A percentile compares a stretch with the other conserved stretches of the same genome.
Evolutionary conservation across 2,888 invertebrate genomes (phyloP).

Genomic region (Nomada goodeniana): DNA sequence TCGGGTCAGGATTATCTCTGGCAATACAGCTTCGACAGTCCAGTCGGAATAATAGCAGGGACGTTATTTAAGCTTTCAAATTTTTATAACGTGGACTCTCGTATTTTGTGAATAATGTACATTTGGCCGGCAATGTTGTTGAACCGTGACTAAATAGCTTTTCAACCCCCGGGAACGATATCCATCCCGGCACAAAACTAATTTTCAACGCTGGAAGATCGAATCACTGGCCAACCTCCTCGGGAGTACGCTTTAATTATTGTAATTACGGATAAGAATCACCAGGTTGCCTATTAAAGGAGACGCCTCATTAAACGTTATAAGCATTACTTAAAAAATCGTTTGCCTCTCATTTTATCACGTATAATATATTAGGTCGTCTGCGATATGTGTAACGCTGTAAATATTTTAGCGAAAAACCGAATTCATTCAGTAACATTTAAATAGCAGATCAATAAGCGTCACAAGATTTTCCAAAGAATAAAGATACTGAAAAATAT

Average conservation of each 20-base stretch:
- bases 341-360: too few species aligned
- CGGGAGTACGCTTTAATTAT: background rate
- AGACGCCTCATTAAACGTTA: conserved; percentile 1
- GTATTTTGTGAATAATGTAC: conserved; percentile 38
- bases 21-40: too few species aligned
- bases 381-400: background rate
- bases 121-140: background rate
- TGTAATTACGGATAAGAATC: conserved; percentile 3
- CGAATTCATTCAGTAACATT: too few species aligned
- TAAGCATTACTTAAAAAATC: background rate
- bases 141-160: conserved; percentile 25
- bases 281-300: background rate
- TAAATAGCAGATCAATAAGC: too few species aligned
- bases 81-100: too few species aligned
- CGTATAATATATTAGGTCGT: too few species aligned
- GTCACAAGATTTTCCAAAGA: too few species aligned
- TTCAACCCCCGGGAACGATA: conserved; percentile 18
- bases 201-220: conserved; percentile 21
- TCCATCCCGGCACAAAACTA: conserved; percentile 12
- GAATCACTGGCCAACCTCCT: background rate
- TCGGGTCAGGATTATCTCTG: too few species aligned
- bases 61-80: too few species aligned
- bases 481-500: too few species aligned
- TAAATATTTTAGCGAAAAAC: too few species aligned
- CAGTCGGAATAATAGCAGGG: too few species aligned